Conservation (phyloP, 2,113 vertebrate genomes). For the Grus americana region DNA sequence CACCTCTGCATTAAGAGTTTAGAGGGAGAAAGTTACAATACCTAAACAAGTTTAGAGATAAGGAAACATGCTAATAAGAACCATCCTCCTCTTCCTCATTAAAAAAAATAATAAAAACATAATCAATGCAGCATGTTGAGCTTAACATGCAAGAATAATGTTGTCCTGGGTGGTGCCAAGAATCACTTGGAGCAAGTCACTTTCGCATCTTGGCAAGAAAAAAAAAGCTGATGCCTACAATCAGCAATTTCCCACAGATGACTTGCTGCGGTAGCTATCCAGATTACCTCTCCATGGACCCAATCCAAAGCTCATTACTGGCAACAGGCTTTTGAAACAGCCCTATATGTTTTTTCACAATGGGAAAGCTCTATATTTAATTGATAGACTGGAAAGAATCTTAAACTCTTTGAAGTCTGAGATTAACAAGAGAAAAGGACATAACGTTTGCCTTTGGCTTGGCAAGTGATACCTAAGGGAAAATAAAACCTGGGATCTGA, state of each 20-base stretch:
- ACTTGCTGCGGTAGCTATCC: background rate
- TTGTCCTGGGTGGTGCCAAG: background rate
- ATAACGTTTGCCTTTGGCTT: background rate
- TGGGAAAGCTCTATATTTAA: background rate
- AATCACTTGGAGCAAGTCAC: background rate
- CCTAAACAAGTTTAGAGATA: background rate
- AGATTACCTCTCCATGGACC: background rate
- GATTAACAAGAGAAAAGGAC: constrained; percentile 3
- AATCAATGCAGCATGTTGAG: background rate
- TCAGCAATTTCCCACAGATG: background rate
- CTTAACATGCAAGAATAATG: background rate
- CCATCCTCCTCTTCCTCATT: background rate
- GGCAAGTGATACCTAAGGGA: background rate
- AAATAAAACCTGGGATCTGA: background rate
- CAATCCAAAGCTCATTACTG: constrained; percentile 1
- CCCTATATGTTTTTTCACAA: background rate
- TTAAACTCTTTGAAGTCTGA: constrained; percentile 12
- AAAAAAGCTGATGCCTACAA: background rate
- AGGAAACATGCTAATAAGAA: background rate
- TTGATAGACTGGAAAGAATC: background rate
- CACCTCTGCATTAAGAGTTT: background rate
- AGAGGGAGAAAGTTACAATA: background rate
- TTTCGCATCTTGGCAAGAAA: background rate
- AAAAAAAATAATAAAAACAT: background rate
- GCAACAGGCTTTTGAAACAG: constrained; percentile 11